phyloP scores from a whole-genome alignment of 2,797 vertebrate genomes.

The Typhlichthys eigenmanni region DNA sequence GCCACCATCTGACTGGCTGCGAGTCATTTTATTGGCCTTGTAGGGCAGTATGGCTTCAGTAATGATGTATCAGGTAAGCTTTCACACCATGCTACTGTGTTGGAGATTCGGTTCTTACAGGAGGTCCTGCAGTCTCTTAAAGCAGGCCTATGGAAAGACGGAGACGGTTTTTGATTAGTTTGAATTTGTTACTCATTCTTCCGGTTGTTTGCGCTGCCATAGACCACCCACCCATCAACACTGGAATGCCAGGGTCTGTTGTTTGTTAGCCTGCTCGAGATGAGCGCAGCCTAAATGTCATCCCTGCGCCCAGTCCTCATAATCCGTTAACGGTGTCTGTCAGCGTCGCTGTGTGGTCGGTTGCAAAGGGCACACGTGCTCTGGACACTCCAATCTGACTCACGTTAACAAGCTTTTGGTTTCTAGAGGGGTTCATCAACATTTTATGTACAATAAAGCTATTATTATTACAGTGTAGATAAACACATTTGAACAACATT shows the following conservation, averaged over 20 bases:
- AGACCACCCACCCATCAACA: conserved; percentile 6
- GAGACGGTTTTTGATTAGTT: background rate
- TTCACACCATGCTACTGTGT: background rate
- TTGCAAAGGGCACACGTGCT: conserved; percentile 38
- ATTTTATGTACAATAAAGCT: background rate
- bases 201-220: conserved; percentile 2
- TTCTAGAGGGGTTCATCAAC: background rate
- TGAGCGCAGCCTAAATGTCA: conserved; percentile 39
- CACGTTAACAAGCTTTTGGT: background rate
- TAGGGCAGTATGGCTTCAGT: conserved; percentile 7
- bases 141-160: background rate
- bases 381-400: background rate
- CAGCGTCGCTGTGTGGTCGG: background rate
- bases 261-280: background rate
- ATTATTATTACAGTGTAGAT: background rate
- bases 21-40: conserved; percentile 20
- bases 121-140: background rate
- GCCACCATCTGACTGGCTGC: conserved; percentile 38
- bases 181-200: conserved; percentile 17
- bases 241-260: background rate
- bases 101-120: background rate
- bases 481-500: background rate
- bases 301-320: conserved; percentile 1
- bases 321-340: conserved; percentile 12
- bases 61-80: conserved; percentile 20